These are phyloP conservation scores for Augochlorella aurata DNA, from an alignment of 2,888 invertebrate genomes.

Conservation along the genomic window DNA sequence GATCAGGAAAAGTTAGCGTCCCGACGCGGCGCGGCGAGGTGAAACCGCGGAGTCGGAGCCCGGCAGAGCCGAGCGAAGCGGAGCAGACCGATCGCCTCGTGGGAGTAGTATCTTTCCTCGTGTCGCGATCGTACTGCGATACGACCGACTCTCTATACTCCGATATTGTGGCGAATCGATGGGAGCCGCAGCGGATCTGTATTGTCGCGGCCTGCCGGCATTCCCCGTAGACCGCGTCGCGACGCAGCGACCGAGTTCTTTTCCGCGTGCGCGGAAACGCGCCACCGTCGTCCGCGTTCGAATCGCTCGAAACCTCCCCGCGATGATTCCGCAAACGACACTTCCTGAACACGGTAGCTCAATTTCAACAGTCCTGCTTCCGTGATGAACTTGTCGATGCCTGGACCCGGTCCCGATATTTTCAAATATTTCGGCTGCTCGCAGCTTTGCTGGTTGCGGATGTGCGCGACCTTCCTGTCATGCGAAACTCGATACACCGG, in stretches of 20 bases:
- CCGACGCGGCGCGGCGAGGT: constrained; percentile 34
- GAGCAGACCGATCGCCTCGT: constrained; percentile 48
- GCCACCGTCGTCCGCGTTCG: background rate
- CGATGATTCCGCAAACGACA: background rate
- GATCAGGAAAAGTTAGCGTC: constrained; percentile 53
- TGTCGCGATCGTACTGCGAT: constrained; percentile 58
- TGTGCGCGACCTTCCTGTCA: constrained; percentile 4
- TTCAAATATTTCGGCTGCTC: background rate
- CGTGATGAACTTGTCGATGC: background rate
- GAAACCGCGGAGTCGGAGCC: constrained; percentile 33
- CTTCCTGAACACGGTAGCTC: background rate
- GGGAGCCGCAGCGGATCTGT: constrained; percentile 48
- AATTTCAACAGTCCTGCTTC: background rate
- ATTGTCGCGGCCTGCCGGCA: constrained; percentile 50
- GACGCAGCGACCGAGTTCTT: background rate
- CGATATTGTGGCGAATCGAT: constrained; percentile 71
- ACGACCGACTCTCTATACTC: constrained; percentile 52
- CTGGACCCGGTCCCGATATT: background rate
- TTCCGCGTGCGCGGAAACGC: background rate
- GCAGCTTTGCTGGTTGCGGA: background rate
- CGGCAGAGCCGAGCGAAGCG: too few species aligned
- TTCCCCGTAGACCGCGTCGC: constrained; percentile 48
- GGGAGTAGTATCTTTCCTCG: constrained; percentile 63
- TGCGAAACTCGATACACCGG: background rate
- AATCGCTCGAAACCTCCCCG: background rate